Evolutionary conservation across 2,113 vertebrate species (phyloP).

Genomic region (Proteles cristata): DNA sequence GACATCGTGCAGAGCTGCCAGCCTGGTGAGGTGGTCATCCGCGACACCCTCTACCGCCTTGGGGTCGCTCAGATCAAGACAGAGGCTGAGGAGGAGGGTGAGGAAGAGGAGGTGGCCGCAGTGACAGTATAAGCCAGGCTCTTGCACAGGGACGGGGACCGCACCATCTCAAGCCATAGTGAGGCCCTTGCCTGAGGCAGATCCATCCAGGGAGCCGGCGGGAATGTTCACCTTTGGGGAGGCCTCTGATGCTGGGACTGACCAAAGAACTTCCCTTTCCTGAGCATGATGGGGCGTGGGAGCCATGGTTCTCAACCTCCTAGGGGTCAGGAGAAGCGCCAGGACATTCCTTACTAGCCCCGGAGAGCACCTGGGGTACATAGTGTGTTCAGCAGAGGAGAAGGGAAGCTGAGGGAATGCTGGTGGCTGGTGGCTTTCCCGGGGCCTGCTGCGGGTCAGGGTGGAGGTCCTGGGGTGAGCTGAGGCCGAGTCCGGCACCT

Average conservation of each 20-base stretch:
- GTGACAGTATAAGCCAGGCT: constrained; percentile 70
- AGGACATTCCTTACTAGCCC: background rate
- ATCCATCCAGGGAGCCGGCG: background rate
- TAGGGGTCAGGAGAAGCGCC: background rate
- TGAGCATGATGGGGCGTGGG: background rate
- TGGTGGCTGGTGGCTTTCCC: background rate
- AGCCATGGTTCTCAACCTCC: background rate
- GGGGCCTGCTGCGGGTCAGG: background rate
- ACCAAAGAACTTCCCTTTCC: constrained; percentile 87
- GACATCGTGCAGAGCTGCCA: constrained; percentile 95
- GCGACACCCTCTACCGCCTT: constrained; percentile 94
- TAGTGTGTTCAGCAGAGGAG: background rate
- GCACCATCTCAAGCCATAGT: constrained; percentile 64
- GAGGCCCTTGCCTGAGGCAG: constrained; percentile 28
- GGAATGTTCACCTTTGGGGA: background rate
- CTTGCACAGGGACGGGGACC: background rate
- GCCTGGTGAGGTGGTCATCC: constrained; percentile 97
- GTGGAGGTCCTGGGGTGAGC: background rate
- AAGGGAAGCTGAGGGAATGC: background rate
- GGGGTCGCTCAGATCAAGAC: constrained; percentile 97
- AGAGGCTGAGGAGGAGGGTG: constrained; percentile 86
- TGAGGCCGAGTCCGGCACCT: background rate
- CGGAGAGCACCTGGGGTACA: background rate
- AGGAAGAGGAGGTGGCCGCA: constrained; percentile 80
- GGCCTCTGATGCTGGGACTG: constrained; percentile 82